A percentile compares a stretch with the other conserved stretches of the same genome.
phyloP scores from a whole-genome alignment of 2,888 invertebrate genomes.

The Phragmatobia fuliginosa region DNA sequence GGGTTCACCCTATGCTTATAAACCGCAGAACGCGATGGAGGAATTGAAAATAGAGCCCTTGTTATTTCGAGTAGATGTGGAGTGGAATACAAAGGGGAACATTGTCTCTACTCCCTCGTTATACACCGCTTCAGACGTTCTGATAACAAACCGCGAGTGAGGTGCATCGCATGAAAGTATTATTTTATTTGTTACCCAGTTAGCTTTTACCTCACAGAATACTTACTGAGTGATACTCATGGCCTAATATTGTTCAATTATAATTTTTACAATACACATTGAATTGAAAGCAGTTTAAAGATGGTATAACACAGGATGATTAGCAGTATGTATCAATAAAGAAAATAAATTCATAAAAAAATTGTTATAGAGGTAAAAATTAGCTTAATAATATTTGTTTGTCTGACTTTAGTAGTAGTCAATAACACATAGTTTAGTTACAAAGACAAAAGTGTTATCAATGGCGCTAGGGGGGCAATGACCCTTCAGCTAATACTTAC shows the following conservation, averaged over 20 bases:
- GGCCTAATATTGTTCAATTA: background rate
- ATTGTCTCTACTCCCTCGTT: slow-evolving; percentile 82
- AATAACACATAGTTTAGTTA: background rate
- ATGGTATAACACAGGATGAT: background rate
- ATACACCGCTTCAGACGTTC: slow-evolving; percentile 77
- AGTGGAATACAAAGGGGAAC: slow-evolving; percentile 81
- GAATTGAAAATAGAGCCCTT: slow-evolving; percentile 85
- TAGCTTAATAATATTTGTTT: too few species aligned
- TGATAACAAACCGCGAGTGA: slow-evolving; percentile 79
- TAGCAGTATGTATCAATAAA: background rate
- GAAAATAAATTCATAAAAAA: background rate
- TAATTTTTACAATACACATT: background rate
- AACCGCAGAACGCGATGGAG: slow-evolving; percentile 72
- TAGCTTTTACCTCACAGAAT: slow-evolving; percentile 26
- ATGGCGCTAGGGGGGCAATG: background rate
- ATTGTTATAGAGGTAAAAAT: too few species aligned
- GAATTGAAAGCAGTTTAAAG: background rate
- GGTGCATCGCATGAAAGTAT: slow-evolving; percentile 59
- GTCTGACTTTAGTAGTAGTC: too few species aligned
- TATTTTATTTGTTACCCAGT: slow-evolving; percentile 52
- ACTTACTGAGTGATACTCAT: background rate
- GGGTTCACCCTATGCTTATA: slow-evolving; percentile 67
- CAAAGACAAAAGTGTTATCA: background rate
- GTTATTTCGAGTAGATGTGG: slow-evolving; percentile 83
- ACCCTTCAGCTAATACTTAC: background rate